A percentile compares a stretch with the other conserved stretches of the same genome.
phyloP scores from a whole-genome alignment of 2,888 invertebrate genomes.

The Tromatobia lineatoria region DNA sequence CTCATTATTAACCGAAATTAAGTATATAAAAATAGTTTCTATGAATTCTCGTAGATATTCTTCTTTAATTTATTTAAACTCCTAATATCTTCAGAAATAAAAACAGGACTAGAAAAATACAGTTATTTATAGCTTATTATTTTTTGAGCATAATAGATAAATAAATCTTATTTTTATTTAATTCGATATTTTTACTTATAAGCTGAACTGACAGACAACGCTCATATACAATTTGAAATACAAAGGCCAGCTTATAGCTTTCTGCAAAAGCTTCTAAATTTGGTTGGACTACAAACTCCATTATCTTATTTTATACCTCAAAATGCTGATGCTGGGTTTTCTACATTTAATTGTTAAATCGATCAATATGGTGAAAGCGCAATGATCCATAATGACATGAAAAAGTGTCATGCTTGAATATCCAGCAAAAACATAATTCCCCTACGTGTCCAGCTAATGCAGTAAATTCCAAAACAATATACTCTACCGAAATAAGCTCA shows the following conservation, averaged over 20 bases:
- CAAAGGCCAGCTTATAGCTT: neutral
- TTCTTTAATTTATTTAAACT: too few species aligned
- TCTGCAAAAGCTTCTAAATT: slow-evolving; percentile 10
- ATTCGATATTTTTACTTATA: too few species aligned
- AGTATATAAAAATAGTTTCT: too few species aligned
- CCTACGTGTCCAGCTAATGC: slow-evolving; percentile 22
- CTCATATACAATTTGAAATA: neutral
- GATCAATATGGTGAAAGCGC: slow-evolving; percentile 21
- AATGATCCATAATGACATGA: slow-evolving; percentile 31
- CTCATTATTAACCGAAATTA: too few species aligned
- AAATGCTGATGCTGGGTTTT: slow-evolving; percentile 6
- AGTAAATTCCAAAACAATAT: slow-evolving; percentile 40
- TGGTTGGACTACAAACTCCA: neutral
- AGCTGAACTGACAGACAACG: neutral
- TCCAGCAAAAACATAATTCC: slow-evolving; percentile 27
- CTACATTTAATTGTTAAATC: neutral
- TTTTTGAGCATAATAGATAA: too few species aligned
- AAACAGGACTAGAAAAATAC: too few species aligned
- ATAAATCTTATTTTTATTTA: too few species aligned
- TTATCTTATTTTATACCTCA: neutral
- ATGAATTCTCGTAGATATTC: too few species aligned
- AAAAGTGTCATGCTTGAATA: slow-evolving; percentile 30
- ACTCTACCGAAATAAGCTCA: slow-evolving; percentile 39
- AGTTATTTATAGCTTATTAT: too few species aligned
- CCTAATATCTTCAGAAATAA: too few species aligned